phyloP scores from a whole-genome alignment of 2,797 vertebrate species.

The Emydoidea blandingii region DNA sequence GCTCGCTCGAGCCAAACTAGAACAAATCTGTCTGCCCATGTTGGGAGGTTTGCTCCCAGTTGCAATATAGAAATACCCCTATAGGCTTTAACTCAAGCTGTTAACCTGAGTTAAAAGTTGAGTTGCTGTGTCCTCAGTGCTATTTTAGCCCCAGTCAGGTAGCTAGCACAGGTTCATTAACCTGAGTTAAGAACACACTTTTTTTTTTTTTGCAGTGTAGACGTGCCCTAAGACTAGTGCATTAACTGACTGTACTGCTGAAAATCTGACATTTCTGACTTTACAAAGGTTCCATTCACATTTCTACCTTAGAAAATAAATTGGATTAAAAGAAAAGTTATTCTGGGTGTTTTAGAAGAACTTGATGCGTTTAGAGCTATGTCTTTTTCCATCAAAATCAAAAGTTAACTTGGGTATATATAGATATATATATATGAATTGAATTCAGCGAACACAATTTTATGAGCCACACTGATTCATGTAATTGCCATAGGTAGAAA shows the following conservation, averaged over 20 bases:
- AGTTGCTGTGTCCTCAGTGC: neutral
- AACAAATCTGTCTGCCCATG: neutral
- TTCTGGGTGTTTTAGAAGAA: neutral
- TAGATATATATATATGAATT: slow-evolving; percentile 53
- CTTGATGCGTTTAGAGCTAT: slow-evolving; percentile 18
- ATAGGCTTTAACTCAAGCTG: neutral
- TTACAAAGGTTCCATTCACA: slow-evolving; percentile 56
- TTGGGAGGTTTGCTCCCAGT: neutral
- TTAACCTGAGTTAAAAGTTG: neutral
- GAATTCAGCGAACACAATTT: slow-evolving; percentile 63
- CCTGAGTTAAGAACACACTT: neutral
- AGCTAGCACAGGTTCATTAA: neutral
- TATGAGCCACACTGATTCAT: slow-evolving; percentile 57
- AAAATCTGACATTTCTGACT: slow-evolving; percentile 30
- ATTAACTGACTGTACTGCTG: neutral
- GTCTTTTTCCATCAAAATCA: slow-evolving; percentile 74
- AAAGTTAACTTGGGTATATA: slow-evolving; percentile 63
- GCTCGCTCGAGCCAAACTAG: neutral
- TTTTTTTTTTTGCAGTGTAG: neutral
- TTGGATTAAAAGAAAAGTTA: neutral
- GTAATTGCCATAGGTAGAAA: slow-evolving; percentile 75
- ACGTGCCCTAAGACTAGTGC: neutral
- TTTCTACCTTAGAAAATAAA: slow-evolving; percentile 43
- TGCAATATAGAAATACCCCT: neutral
- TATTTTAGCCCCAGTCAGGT: neutral